Base-by-base conservation (phyloP, 1,140 invertebrate species). In the Sitodiplosis mosellana region DNA sequence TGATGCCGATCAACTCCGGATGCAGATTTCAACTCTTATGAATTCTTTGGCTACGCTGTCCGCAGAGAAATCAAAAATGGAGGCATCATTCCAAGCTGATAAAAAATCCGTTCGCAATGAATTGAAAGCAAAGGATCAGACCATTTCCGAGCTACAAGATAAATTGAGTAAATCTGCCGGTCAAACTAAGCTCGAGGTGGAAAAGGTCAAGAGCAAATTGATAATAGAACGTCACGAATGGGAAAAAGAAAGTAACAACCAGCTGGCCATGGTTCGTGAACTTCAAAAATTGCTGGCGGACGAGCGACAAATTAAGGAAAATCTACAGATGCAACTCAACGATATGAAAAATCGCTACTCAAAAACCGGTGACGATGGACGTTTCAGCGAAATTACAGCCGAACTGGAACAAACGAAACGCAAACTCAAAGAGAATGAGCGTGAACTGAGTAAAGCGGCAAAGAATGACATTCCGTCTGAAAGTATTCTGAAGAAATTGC, bases 31-130 rank as follows among this genome's bases (percentile, higher is more conserved):
- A 19, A 78, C 77, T 1, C 68, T 88, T 22, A 82, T 79, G 58
- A 68, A 77, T 53, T 84, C 84, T 2, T 57, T 90, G 21, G 75
- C 80, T 1, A 85, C 81, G n/a, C 64, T 90, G 14, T 80, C 82
- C 7, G 74, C 77, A 14, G 85, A 89, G 60, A 89, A 88, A 59
- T 77, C 80, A 11, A 76, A 78, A 49, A 80, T 87, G 75, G 86
- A 89, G 67, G 79, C 81, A 36, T 79, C 73, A 42, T 87, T 86
- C 66, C 77, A 84, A 55, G 72, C 75, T 20, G 85, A 89, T 56
- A 85, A 80, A 54, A 86, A 78, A 51, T 69, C 79, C 56, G 59
- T 87, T 40, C 73, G 80, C 49, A 69, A 64, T 50, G 80, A 83
- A 56, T 73, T 80, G 52, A 74, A 77, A 11, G 59, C 82, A 72